These are phyloP conservation scores for Nycticorax nycticorax DNA, from an alignment of 2,113 vertebrate genomes.

Conservation along the genomic window DNA sequence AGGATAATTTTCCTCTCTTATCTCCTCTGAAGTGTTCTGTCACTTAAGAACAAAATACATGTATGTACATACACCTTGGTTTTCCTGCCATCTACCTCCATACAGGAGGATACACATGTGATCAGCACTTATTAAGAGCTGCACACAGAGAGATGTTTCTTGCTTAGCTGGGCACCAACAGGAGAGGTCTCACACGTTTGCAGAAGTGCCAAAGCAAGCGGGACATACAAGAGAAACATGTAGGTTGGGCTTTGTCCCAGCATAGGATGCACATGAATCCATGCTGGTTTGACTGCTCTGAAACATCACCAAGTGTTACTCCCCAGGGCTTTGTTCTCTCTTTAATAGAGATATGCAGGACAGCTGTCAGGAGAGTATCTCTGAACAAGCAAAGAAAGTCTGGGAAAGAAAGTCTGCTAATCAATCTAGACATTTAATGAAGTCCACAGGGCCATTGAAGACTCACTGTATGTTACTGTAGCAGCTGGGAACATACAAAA, in stretches of 20 bases:
- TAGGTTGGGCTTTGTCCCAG: neutral
- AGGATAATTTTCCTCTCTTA: neutral
- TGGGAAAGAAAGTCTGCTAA: neutral
- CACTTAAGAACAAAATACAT: neutral
- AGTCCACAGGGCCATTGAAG: neutral
- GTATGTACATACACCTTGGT: neutral
- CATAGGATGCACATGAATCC: neutral
- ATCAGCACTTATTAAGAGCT: neutral
- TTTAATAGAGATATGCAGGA: neutral
- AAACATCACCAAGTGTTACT: neutral
- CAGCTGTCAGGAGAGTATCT: neutral
- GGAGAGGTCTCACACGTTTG: neutral
- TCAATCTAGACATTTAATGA: neutral
- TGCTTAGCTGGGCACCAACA: neutral
- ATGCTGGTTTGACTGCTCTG: neutral
- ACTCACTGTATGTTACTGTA: neutral
- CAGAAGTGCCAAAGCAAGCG: rapidly evolving
- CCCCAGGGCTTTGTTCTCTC: neutral
- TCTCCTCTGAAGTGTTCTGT: neutral
- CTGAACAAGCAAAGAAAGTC: neutral
- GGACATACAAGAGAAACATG: neutral
- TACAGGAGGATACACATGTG: neutral
- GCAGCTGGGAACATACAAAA: neutral
- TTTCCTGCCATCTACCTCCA: neutral
- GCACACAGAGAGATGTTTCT: neutral